Percentiles rank a stretch among this genome's conserved stretches.
Conservation (phyloP, 2,113 vertebrate genomes). For the Rhea americana region DNA sequence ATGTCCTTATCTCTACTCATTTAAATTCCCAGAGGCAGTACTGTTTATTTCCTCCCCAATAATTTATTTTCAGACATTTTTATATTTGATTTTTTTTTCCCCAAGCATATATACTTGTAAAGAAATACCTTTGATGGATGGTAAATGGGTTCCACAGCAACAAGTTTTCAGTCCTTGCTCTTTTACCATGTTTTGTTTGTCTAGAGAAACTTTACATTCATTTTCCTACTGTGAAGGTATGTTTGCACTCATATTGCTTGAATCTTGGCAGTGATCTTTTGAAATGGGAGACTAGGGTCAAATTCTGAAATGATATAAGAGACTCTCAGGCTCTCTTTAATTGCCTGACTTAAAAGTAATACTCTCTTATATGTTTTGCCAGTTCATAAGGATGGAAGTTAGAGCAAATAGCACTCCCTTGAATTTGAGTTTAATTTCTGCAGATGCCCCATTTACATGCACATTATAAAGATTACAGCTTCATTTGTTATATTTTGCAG, state of each 20-base stretch:
- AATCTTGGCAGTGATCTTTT: constrained; percentile 16
- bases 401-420: neutral
- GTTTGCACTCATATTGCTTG: neutral
- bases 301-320: constrained; percentile 4
- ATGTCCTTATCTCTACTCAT: neutral
- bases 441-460: constrained; percentile 39
- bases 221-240: constrained; percentile 24
- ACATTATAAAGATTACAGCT: neutral
- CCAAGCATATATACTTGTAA: constrained; percentile 9
- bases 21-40: neutral
- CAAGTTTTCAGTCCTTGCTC: neutral
- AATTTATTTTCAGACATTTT: neutral
- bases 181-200: constrained; percentile 31
- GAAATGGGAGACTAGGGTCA: neutral
- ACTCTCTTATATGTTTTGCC: neutral
- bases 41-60: neutral
- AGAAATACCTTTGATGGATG: neutral
- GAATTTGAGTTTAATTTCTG: constrained; percentile 14
- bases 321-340: neutral
- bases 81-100: neutral
- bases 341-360: constrained; percentile 15
- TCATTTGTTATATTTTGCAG: constrained; percentile 11
- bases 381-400: neutral
- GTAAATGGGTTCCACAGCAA: neutral
- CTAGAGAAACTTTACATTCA: neutral